A percentile compares a stretch with the other conserved stretches of the same genome.
Conservation (phyloP, 2,797 vertebrate genomes). For the Cyclopterus lumpus region DNA sequence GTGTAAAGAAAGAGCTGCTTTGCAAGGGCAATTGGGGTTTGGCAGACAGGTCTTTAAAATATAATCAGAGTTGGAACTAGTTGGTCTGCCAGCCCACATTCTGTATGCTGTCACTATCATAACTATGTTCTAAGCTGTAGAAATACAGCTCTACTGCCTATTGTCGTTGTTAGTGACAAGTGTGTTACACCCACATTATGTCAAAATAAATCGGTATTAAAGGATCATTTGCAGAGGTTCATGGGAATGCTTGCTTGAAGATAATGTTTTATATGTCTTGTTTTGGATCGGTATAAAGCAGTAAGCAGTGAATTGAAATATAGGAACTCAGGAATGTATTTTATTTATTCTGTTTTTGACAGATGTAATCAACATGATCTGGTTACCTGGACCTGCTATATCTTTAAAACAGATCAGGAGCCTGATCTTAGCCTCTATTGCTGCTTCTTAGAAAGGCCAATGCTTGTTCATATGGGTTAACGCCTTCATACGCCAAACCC, state of each 20-base stretch:
- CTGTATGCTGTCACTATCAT: constrained; percentile 72
- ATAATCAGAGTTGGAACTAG: constrained; percentile 77
- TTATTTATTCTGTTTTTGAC: neutral
- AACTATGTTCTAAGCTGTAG: constrained; percentile 63
- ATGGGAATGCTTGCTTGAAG: constrained; percentile 39
- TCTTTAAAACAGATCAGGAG: constrained; percentile 34
- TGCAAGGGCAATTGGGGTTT: constrained; percentile 81
- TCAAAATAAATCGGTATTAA: constrained; percentile 24
- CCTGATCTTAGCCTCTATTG: constrained; percentile 27
- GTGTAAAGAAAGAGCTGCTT: constrained; percentile 77
- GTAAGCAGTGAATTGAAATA: constrained; percentile 32
- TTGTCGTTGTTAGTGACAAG: constrained; percentile 18
- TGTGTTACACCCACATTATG: constrained; percentile 17
- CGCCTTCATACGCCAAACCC: constrained; percentile 50
- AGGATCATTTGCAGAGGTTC: constrained; percentile 29
- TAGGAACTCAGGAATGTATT: constrained; percentile 43
- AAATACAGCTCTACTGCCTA: constrained; percentile 20
- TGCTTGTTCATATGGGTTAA: constrained; percentile 54
- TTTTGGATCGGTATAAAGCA: constrained; percentile 21
- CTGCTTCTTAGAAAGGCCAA: constrained; percentile 43
- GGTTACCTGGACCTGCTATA: constrained; percentile 22
- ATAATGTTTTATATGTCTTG: constrained; percentile 38
- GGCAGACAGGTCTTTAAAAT: constrained; percentile 82
- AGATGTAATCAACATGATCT: constrained; percentile 21
- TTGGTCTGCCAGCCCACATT: constrained; percentile 72